phyloP scores from a whole-genome alignment of 1,140 invertebrate genomes.

The Achroia grisella region DNA sequence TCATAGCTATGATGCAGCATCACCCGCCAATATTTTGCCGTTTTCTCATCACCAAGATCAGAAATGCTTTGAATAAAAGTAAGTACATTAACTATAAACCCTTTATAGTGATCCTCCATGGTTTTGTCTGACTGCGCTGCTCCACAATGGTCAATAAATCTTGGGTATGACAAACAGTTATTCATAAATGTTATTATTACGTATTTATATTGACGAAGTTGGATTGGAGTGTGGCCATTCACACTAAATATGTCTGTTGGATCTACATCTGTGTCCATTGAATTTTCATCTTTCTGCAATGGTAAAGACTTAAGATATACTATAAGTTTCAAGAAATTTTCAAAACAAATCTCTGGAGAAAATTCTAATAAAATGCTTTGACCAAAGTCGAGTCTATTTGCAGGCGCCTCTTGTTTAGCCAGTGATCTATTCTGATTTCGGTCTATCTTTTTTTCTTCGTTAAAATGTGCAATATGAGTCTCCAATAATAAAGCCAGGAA shows the following conservation, averaged over 20 bases:
- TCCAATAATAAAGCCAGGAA: conserved; percentile 83
- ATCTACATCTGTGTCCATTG: conserved; percentile 42
- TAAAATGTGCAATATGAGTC: conserved; percentile 75
- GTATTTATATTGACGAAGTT: conserved; percentile 89
- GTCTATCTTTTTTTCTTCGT: conserved; percentile 55
- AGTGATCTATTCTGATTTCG: conserved; percentile 38
- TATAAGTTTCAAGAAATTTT: conserved; percentile 79
- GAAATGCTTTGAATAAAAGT: conserved; percentile 79
- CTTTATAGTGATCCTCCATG: conserved; percentile 78
- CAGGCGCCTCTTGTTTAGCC: conserved; percentile 54
- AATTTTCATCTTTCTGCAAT: conserved; percentile 73
- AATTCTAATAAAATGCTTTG: conserved; percentile 80
- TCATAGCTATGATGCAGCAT: conserved; percentile 86
- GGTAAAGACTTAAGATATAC: conserved; percentile 80
- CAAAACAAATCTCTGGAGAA: conserved; percentile 75
- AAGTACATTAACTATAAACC: conserved; percentile 80
- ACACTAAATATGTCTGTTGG: conserved; percentile 80
- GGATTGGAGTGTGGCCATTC: conserved; percentile 78
- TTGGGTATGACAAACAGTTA: conserved; percentile 76
- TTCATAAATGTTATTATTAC: conserved; percentile 82
- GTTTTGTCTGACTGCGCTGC: conserved; percentile 59
- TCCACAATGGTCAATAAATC: conserved; percentile 80
- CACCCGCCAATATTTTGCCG: conserved; percentile 86
- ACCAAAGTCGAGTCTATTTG: conserved; percentile 81
- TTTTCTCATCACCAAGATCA: conserved; percentile 75